Conservation (phyloP, 2,113 vertebrate species). For the Nothobranchius kuhntae region DNA sequence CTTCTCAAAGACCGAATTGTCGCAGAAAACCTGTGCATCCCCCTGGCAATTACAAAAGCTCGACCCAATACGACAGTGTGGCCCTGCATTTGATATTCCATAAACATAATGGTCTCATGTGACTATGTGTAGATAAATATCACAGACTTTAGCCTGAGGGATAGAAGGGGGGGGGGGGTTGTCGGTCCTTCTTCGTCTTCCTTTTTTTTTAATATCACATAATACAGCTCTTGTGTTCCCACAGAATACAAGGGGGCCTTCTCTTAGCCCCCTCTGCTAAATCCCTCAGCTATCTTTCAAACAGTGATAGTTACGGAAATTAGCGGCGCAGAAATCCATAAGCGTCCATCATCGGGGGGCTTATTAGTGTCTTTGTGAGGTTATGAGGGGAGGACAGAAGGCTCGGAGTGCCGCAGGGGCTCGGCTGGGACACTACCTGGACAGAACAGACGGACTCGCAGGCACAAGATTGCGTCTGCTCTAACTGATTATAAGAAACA, state of each 20-base stretch:
- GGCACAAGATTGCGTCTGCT: slow-evolving; percentile 40
- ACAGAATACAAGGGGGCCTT: slow-evolving; percentile 80
- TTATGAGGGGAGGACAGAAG: slow-evolving; percentile 80
- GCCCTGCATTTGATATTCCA: slow-evolving; percentile 69
- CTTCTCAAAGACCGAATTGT: slow-evolving; percentile 65
- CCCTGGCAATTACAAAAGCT: slow-evolving; percentile 57
- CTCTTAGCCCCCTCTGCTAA: slow-evolving; percentile 79
- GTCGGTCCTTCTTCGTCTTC: slow-evolving; percentile 46
- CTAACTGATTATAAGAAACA: slow-evolving; percentile 24
- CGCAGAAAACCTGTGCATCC: slow-evolving; percentile 59
- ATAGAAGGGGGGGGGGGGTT: slow-evolving; percentile 68
- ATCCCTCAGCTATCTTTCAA: slow-evolving; percentile 95
- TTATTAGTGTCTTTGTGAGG: slow-evolving; percentile 92
- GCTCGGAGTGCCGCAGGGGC: slow-evolving; percentile 60
- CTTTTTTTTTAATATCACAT: slow-evolving; percentile 81
- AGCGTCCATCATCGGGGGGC: slow-evolving; percentile 90
- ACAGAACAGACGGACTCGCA: slow-evolving; percentile 45
- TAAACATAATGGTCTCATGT: slow-evolving; percentile 79
- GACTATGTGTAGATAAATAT: slow-evolving; percentile 75
- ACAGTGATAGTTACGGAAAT: slow-evolving; percentile 99
- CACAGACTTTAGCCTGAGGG: slow-evolving; percentile 61
- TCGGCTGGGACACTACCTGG: slow-evolving; percentile 47
- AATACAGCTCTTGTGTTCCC: slow-evolving; percentile 91
- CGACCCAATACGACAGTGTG: slow-evolving; percentile 51
- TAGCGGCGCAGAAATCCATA: slow-evolving; percentile 93